These are phyloP conservation scores for Caloenas nicobarica DNA, from an alignment of 2,113 vertebrate genomes.

Conservation along the genomic window DNA sequence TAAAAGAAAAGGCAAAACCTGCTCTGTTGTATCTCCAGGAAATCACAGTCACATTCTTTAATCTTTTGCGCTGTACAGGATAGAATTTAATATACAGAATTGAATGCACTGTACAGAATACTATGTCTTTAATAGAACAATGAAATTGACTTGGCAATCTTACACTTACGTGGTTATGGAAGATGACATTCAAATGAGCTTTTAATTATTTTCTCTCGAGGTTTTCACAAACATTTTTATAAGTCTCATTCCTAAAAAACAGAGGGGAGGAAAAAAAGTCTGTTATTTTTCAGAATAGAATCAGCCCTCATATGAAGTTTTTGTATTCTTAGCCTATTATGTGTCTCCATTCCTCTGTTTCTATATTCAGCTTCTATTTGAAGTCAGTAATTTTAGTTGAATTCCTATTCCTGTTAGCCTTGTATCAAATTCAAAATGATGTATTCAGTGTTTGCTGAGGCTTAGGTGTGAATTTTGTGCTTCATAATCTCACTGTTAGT, in stretches of 20 bases:
- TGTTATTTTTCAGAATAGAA: background rate
- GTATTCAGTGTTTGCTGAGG: background rate
- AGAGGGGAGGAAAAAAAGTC: rapidly evolving
- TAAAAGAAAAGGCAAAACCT: background rate
- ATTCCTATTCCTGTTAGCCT: background rate
- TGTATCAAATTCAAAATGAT: background rate
- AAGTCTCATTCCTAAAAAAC: background rate
- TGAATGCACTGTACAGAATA: background rate
- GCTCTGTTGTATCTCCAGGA: background rate
- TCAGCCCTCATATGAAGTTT: background rate
- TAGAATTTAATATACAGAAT: background rate
- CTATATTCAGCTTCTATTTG: background rate
- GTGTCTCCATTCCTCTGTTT: background rate
- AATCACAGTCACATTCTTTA: background rate
- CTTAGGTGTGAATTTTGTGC: background rate
- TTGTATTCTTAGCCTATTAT: background rate
- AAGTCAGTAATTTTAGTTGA: background rate
- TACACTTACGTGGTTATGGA: background rate
- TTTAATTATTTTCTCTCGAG: background rate
- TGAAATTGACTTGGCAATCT: background rate
- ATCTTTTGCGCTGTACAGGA: background rate
- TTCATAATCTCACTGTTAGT: background rate
- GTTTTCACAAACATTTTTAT: background rate
- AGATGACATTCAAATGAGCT: background rate
- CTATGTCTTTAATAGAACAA: background rate